Evolutionary conservation across 2,797 vertebrate species (phyloP).

Genomic region (Florisuga fusca): DNA sequence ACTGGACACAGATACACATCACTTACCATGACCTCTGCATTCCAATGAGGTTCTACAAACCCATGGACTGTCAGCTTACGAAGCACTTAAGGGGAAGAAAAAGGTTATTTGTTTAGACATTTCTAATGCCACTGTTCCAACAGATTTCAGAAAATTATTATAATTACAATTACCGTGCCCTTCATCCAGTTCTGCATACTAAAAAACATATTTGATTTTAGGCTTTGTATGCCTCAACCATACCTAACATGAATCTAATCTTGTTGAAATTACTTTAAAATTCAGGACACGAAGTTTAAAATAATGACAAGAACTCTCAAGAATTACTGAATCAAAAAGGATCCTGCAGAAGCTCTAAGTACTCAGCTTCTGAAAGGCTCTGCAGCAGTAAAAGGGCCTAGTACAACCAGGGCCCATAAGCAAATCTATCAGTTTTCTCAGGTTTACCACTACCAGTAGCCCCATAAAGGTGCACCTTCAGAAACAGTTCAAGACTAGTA

Average conservation of each 20-base stretch:
- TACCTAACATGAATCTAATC: background rate
- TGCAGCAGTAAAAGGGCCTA: background rate
- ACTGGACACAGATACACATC: background rate
- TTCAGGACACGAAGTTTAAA: background rate
- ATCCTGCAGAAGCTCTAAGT: background rate
- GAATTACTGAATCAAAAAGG: background rate
- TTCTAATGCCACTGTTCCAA: background rate
- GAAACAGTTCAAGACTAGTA: background rate
- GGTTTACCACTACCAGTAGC: background rate
- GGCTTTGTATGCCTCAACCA: background rate
- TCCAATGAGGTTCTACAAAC: conserved; percentile 93
- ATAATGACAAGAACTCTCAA: background rate
- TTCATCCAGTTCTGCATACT: background rate
- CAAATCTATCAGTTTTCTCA: background rate
- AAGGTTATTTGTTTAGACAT: background rate
- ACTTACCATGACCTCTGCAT: conserved; percentile 95
- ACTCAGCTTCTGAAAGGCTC: background rate
- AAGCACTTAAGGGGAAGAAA: conserved; percentile 82
- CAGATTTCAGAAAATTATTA: background rate
- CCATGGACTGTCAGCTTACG: conserved; percentile 96
- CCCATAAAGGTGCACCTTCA: background rate
- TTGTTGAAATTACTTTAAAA: background rate
- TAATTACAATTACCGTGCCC: background rate
- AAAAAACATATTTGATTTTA: background rate
- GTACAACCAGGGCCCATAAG: background rate